Conservation (phyloP, 2,797 vertebrate species). For the Eulemur albifrons region DNA sequence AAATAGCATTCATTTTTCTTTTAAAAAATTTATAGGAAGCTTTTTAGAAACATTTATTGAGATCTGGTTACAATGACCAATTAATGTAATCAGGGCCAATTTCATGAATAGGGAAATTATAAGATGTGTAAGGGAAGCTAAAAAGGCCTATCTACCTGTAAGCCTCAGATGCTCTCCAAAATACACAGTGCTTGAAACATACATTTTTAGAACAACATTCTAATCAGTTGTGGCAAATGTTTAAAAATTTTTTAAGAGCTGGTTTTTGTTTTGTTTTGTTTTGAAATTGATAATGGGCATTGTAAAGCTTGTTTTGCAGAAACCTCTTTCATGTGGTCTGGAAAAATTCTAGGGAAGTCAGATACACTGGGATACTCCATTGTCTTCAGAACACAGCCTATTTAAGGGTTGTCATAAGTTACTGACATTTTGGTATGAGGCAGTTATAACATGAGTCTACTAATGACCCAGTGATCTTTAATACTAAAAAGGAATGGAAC, state of each 20-base stretch:
- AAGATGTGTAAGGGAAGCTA: neutral
- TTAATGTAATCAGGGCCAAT: neutral
- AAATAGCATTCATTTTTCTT: neutral
- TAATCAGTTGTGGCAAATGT: neutral
- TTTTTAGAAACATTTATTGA: slow-evolving; percentile 3
- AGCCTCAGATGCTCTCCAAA: neutral
- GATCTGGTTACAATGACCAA: neutral
- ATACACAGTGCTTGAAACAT: neutral
- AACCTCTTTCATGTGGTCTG: neutral
- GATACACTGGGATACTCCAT: neutral
- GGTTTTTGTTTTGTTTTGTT: neutral
- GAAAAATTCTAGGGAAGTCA: neutral
- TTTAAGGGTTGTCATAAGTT: neutral
- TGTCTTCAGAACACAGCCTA: neutral
- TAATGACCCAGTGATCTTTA: neutral
- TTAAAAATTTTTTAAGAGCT: neutral
- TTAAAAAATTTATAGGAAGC: neutral
- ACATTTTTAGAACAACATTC: neutral
- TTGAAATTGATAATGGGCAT: neutral
- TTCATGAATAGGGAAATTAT: neutral
- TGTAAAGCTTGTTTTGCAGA: neutral
- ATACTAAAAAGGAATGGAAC: neutral
- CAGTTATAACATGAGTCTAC: neutral
- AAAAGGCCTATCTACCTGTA: neutral
- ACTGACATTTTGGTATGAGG: neutral